Evolutionary conservation across 2,888 invertebrate species (phyloP), one percentile per base, ranked within the genome.

Genomic region (Ariolimax columbianus): DNA sequence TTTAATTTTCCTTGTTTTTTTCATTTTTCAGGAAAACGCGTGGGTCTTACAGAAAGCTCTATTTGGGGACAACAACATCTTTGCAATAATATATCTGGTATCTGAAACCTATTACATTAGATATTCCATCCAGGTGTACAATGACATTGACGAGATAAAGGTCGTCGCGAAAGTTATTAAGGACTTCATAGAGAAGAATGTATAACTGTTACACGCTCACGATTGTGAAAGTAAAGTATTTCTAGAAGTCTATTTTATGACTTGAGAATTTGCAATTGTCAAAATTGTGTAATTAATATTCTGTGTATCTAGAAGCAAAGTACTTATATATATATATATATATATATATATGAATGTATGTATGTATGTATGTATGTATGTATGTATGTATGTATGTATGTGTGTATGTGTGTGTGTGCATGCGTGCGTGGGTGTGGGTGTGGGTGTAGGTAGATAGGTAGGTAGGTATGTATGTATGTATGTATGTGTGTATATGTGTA

Each of bases 121-220:
- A 63, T 83, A 92, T 7, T 91, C 91, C 33, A 87, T 88, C 4
- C 89, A 91, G 73, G 87, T 92, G 23, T 92, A 92, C 87, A 92
- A 91, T 87, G 87, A 83, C 17, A 14, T 72, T 38, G 40, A 40
- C 7, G 72, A 40, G 17, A 26, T 72, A 3, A 85, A 88, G 59
- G 88, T 87, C 78, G 85, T 92, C 19, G 88, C 86, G 2, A 86
- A 89, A 30, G 91, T 90, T 17, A 79, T 92, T 7, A 85, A 88
- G n/a, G 77, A 87, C 11, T 80, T 89, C 30, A 33, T 83, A 14
- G 66, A 84, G n/a, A 36, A 78, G 26, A 72, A 51, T 63, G n/a
- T 19, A 19, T 43, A 51, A 0, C 70, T n/a, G n/a, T n/a, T n/a
- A n/a, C n/a, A n/a, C n/a, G n/a, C n/a, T n/a, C n/a, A n/a, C n/a